Evolutionary conservation across 2,113 vertebrate species (phyloP).

Genomic region (Panthera uncia): DNA sequence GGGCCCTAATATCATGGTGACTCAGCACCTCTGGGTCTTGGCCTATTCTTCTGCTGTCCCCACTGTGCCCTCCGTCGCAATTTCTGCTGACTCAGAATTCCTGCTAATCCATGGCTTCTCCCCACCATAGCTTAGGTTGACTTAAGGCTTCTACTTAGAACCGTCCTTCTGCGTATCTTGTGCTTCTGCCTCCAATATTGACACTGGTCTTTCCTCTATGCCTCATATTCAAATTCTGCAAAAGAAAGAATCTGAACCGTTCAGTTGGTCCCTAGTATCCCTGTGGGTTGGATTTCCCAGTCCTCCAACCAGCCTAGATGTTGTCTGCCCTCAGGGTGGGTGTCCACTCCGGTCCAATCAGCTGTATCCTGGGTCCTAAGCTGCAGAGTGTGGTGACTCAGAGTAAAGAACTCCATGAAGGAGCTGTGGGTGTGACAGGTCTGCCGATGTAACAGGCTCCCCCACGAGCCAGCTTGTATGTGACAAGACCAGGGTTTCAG

Average conservation of each 20-base stretch:
- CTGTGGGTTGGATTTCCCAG: background rate
- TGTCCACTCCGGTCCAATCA: background rate
- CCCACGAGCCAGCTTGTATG: background rate
- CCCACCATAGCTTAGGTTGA: background rate
- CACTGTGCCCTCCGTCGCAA: background rate
- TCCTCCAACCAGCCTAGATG: background rate
- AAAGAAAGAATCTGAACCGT: background rate
- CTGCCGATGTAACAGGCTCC: background rate
- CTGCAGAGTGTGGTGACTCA: background rate
- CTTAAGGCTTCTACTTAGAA: background rate
- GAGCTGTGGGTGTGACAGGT: background rate
- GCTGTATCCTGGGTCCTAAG: background rate
- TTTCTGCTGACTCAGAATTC: background rate
- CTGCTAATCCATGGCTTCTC: background rate
- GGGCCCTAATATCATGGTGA: background rate
- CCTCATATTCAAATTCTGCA: background rate
- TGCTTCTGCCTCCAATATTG: background rate
- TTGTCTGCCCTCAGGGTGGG: background rate
- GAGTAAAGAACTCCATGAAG: background rate
- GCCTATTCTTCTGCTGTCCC: background rate
- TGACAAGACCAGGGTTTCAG: background rate
- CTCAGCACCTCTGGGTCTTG: background rate
- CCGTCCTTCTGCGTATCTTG: background rate
- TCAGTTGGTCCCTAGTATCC: background rate
- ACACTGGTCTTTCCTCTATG: background rate